These are phyloP conservation scores for Aquatica leii DNA, from an alignment of 2,888 invertebrate genomes.

Conservation along the genomic window DNA sequence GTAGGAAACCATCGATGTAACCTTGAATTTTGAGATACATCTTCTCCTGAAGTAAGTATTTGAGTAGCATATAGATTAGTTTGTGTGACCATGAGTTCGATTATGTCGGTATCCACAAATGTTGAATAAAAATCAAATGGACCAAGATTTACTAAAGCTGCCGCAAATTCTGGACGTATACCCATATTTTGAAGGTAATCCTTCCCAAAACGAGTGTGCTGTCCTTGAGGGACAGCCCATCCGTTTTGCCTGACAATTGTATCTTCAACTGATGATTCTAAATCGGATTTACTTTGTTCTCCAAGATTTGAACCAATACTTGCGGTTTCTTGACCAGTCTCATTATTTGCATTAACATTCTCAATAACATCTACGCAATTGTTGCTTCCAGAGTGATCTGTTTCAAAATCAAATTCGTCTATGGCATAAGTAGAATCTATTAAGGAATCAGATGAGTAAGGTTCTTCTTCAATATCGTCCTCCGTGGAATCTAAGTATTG, in stretches of 20 bases:
- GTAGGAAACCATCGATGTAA: too few relatives aligned
- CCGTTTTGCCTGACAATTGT: constrained; percentile 1
- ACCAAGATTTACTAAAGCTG: background rate
- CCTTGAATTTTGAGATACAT: too few relatives aligned
- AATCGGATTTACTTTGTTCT: too few relatives aligned
- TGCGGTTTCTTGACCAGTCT: background rate
- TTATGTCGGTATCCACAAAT: background rate
- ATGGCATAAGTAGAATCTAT: background rate
- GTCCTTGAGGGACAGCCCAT: constrained; percentile 1
- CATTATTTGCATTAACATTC: background rate
- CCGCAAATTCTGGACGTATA: constrained; percentile 3
- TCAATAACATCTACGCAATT: background rate
- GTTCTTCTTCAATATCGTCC: constrained; percentile 1
- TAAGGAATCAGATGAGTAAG: constrained; percentile 5
- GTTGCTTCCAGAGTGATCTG: constrained; percentile 2
- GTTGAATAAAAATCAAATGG: too few relatives aligned
- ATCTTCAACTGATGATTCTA: background rate
- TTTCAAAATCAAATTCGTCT: constrained; percentile 1
- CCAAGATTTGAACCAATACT: constrained; percentile 1
- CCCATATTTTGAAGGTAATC: background rate
- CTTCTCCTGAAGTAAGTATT: too few relatives aligned
- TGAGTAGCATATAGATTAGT: constrained; percentile 4
- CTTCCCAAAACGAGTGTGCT: background rate
- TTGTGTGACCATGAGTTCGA: background rate
- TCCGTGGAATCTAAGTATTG: constrained; percentile 2